Evolutionary conservation across 37 sponge, comb jelly and placozoan genomes (phyloP).

Genomic region (Crambe crambe): DNA sequence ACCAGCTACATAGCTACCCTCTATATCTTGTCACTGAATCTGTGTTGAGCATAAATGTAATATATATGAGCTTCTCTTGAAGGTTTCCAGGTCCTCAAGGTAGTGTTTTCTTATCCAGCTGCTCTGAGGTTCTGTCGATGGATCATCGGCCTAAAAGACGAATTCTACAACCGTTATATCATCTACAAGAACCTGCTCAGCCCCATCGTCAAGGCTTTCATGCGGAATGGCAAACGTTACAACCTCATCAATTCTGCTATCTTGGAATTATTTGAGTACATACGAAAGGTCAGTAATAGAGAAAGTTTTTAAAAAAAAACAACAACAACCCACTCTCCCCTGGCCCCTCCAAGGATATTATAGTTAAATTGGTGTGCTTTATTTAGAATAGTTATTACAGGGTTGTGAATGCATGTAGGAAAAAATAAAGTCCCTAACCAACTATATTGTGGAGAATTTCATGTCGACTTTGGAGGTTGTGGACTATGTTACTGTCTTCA

Average conservation of each 20-base stretch:
- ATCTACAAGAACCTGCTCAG: constrained; percentile 79
- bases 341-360: too few species aligned
- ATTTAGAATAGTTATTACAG: too few species aligned
- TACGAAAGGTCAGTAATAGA: constrained; percentile 61
- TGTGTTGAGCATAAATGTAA: too few species aligned
- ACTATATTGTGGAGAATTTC: constrained; percentile 80
- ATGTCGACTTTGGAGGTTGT: constrained; percentile 56
- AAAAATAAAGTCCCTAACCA: constrained; percentile 62
- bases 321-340: not conserved
- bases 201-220: constrained; percentile 80
- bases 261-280: constrained; percentile 93
- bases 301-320: not conserved
- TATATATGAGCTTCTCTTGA: not conserved
- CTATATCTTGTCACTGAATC: too few species aligned
- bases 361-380: too few species aligned
- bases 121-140: constrained; percentile 85
- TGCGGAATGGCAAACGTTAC: constrained; percentile 82
- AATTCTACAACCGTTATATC: constrained; percentile 93
- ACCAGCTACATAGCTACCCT: too few species aligned
- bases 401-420: constrained; percentile 42
- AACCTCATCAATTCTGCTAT: constrained; percentile 97
- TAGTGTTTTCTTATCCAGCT: constrained; percentile 30
- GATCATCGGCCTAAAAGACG: constrained; percentile 96
- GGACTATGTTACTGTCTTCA: constrained; percentile 86
- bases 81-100: not conserved